A percentile compares a stretch with the other conserved stretches of the same genome.
Evolutionary conservation across 2,888 invertebrate genomes (phyloP).

Genomic region (Cryptocephalus moraei): DNA sequence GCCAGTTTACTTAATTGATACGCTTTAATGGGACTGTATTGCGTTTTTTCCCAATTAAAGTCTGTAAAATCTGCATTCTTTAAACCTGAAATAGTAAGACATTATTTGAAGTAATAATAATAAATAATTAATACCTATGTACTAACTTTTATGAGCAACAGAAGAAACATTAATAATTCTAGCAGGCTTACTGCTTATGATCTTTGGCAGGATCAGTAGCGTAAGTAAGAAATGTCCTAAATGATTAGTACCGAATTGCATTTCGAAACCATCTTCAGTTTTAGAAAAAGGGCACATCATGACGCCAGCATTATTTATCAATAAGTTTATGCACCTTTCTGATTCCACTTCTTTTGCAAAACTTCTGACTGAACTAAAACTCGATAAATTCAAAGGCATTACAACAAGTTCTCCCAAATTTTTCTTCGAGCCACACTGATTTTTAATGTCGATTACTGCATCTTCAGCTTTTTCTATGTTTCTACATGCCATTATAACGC

Average conservation of each 20-base stretch:
- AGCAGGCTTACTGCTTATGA: constrained; percentile 44
- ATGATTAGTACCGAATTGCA: constrained; percentile 58
- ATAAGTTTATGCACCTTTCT: constrained; percentile 48
- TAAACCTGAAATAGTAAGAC: no score
- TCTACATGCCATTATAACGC: no score
- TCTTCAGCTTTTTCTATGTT: constrained; percentile 41
- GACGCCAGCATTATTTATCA: constrained; percentile 64
- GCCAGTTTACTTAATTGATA: constrained; percentile 73
- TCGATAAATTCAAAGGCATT: constrained; percentile 37
- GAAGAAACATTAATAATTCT: constrained; percentile 41
- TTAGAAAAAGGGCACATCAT: constrained; percentile 53
- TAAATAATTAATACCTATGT: no score
- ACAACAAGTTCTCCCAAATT: constrained; percentile 37
- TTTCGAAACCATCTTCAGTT: constrained; percentile 57
- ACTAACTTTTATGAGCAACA: constrained; percentile 23
- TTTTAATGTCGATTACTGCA: constrained; percentile 43
- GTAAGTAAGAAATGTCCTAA: constrained; percentile 39
- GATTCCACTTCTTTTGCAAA: constrained; percentile 37
- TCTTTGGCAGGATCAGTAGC: constrained; percentile 36
- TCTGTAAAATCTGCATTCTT: no score
- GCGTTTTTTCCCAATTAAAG: constrained; percentile 55
- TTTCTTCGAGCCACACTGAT: constrained; percentile 28
- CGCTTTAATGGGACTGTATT: constrained; percentile 54
- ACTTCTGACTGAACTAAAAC: constrained; percentile 28
- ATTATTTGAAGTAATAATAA: no score